A percentile compares a stretch with the other conserved stretches of the same genome.
Evolutionary conservation across 2,797 vertebrate species (phyloP).

Genomic region (Microctenopoma stevenorrisi): DNA sequence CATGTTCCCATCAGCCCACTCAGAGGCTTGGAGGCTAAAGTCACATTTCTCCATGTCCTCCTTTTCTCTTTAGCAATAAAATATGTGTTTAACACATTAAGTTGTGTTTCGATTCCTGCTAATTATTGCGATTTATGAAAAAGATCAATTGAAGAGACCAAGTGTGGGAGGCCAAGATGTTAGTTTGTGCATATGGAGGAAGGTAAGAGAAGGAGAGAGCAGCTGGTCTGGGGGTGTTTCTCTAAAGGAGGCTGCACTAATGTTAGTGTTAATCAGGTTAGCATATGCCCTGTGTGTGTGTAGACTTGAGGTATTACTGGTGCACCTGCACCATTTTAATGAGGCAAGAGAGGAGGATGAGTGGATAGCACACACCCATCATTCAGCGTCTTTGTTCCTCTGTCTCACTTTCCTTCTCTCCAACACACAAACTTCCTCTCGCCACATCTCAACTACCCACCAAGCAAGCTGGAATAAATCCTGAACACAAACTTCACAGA

Average conservation of each 20-base stretch:
- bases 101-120: background rate
- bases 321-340: constrained; percentile 62
- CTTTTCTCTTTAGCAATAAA: background rate
- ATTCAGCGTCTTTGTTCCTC: constrained; percentile 6
- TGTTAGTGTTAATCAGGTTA: constrained; percentile 74
- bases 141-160: constrained; percentile 4
- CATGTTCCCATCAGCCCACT: background rate
- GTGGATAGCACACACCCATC: constrained; percentile 13
- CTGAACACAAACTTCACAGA: constrained; percentile 13
- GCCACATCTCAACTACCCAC: constrained; percentile 13
- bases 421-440: constrained; percentile 6
- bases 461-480: constrained; percentile 23
- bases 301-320: constrained; percentile 18
- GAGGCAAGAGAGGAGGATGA: constrained; percentile 22
- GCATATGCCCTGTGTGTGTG: constrained; percentile 61
- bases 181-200: constrained; percentile 49
- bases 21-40: constrained; percentile 2
- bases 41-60: background rate
- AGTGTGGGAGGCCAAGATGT: constrained; percentile 39
- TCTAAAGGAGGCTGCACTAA: constrained; percentile 68
- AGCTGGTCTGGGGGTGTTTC: constrained; percentile 71
- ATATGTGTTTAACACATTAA: background rate
- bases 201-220: constrained; percentile 51
- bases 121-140: constrained; percentile 4
- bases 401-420: constrained; percentile 4